phyloP scores from a whole-genome alignment of 2,113 vertebrate species.

The Vimba vimba region DNA sequence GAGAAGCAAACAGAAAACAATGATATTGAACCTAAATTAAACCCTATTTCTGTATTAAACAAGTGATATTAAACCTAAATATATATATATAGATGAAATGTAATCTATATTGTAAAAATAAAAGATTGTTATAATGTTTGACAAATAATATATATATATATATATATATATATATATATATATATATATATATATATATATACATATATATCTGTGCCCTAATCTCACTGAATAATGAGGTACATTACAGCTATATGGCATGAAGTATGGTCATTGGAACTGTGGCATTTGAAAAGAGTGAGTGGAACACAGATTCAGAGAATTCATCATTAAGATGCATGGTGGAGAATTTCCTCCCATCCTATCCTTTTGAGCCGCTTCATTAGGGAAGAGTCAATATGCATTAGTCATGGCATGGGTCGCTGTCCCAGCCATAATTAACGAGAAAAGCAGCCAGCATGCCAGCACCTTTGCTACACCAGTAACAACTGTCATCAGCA shows the following conservation, averaged over 20 bases:
- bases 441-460: slow-evolving; percentile 47
- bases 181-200: no score
- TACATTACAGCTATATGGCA: slow-evolving; percentile 7
- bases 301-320: slow-evolving; percentile 35
- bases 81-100: no score
- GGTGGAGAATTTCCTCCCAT: slow-evolving; percentile 55
- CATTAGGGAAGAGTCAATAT: slow-evolving; percentile 72
- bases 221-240: slow-evolving; percentile 55
- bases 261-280: slow-evolving; percentile 17
- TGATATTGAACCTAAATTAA: no score
- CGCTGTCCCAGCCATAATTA: slow-evolving; percentile 62
- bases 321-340: slow-evolving; percentile 70
- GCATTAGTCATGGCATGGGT: slow-evolving; percentile 66
- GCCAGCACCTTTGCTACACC: slow-evolving; percentile 47
- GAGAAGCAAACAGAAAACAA: no score
- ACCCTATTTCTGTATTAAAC: no score
- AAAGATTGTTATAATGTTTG: no score
- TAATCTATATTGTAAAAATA: no score
- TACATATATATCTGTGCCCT: neutral
- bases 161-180: no score
- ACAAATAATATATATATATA: no score
- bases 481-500: slow-evolving; percentile 43
- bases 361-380: slow-evolving; percentile 66
- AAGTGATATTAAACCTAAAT: no score
- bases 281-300: slow-evolving; percentile 1